phyloP scores from a whole-genome alignment of 1,140 invertebrate species.

The Hyles vespertilio region DNA sequence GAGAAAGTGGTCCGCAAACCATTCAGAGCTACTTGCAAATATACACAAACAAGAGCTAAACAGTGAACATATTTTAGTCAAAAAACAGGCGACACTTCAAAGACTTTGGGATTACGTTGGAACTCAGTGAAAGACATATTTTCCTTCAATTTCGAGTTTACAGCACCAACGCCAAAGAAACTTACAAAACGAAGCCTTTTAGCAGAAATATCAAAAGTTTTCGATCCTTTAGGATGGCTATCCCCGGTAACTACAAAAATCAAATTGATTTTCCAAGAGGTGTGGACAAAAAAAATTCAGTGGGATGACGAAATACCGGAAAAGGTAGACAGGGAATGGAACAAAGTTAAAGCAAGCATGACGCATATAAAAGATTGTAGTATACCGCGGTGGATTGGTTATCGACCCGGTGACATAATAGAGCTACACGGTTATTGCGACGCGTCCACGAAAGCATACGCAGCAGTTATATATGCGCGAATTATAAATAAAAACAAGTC shows the following conservation, averaged over 20 bases:
- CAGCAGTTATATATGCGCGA: slow-evolving; percentile 10
- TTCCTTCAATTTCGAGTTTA: slow-evolving; percentile 5
- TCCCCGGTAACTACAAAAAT: slow-evolving; percentile 12
- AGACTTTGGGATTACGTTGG: slow-evolving; percentile 15
- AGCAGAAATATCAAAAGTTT: slow-evolving; percentile 5
- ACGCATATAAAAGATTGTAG: slow-evolving; percentile 7
- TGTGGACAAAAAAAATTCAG: slow-evolving; percentile 6
- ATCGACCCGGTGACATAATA: not conserved
- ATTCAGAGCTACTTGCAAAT: slow-evolving; percentile 10
- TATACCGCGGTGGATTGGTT: slow-evolving; percentile 10
- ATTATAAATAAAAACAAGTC: slow-evolving; percentile 3
- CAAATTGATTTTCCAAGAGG: slow-evolving; percentile 18
- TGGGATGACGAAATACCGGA: slow-evolving; percentile 13
- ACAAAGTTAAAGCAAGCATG: slow-evolving; percentile 8
- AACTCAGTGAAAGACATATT: slow-evolving; percentile 11
- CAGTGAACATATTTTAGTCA: slow-evolving; percentile 2
- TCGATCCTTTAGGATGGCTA: slow-evolving; percentile 1
- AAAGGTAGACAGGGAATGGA: slow-evolving; percentile 12
- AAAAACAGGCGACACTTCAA: slow-evolving; percentile 7
- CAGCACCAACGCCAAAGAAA: not conserved
- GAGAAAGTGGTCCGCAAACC: slow-evolving; percentile 24
- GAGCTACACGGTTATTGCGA: slow-evolving; percentile 18
- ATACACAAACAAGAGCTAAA: slow-evolving; percentile 4
- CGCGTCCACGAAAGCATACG: slow-evolving; percentile 14
- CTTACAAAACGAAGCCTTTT: slow-evolving; percentile 7